Evolutionary conservation across 2,888 invertebrate species (phyloP), one percentile per base, ranked within the genome.

Genomic region (Aphodius sticticus): DNA sequence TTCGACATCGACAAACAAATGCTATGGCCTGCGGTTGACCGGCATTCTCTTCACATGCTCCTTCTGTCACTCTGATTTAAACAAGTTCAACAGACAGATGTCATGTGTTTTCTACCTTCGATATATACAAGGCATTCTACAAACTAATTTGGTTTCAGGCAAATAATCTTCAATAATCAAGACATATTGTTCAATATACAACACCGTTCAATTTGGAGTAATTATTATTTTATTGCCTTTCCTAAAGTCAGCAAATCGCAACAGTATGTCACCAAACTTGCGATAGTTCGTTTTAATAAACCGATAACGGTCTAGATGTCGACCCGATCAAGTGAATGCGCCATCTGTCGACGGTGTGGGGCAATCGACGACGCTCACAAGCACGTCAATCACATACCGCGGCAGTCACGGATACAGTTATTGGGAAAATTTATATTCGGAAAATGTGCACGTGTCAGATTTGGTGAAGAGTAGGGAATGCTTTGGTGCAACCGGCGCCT

Each of bases 381-480:
- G 82, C 83, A 83, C 82, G 84, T 84, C 84, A 83, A 82, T 83
- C 82, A 83, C 80, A 78, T 80, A 53, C 53, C 53, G 81, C 80
- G 81, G 78, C 81, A 78, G 78, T 76, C 78, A 79, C 81, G 81
- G 81, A 81, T 81, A 78, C 77, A 77, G 79, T 79, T 80, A 80
- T 80, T 79, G 79, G 77, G 79, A 74, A 79, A 79, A 79, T 79
- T 79, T 79, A 79, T 79, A 79, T 79, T 79, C 79, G 74, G 72
- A 76, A 37, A 76, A 72, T 77, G 70, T 79, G 74, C 72, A 75
- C 77, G 77, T 72, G 79, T 79, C 79, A 79, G 79, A 79, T 77
- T 79, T 79, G 76, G 53, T 74, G 77, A 74, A 38, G 77, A 79
- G 3, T 26, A 26, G 26, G 26, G 3, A 79, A 79, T 77, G 76